Conservation (phyloP, 2,113 vertebrate genomes). For the Malaclemys terrapin region DNA sequence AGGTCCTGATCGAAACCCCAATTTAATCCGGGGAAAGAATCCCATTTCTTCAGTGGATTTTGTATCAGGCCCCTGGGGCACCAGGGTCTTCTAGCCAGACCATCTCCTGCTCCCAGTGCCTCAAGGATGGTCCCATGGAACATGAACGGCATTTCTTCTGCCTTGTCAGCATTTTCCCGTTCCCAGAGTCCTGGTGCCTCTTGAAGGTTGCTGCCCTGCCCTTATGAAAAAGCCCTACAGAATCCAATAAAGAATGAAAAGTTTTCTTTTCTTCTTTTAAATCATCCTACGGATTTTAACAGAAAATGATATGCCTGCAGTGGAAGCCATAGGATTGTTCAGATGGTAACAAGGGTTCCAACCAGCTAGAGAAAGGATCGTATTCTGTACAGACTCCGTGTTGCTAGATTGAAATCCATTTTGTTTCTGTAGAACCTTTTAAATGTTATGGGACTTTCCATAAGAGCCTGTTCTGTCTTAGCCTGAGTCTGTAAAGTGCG, state of each 20-base stretch:
- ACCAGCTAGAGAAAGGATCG: background rate
- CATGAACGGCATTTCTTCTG: background rate
- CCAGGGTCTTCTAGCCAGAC: background rate
- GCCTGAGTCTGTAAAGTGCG: background rate
- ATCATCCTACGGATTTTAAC: background rate
- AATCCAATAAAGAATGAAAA: background rate
- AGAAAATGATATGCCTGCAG: background rate
- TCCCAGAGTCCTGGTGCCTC: background rate
- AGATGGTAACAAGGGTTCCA: background rate
- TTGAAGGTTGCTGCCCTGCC: background rate
- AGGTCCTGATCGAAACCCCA: background rate
- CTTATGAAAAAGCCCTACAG: background rate
- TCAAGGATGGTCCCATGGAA: background rate
- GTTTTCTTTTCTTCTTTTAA: background rate
- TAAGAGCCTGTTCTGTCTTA: background rate
- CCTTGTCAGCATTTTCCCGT: background rate
- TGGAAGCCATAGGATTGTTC: background rate
- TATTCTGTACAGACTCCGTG: background rate
- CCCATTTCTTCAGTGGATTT: background rate
- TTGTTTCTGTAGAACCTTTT: background rate
- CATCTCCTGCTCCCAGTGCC: background rate
- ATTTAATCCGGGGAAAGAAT: background rate
- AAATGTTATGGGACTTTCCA: background rate
- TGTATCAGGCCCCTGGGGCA: background rate
- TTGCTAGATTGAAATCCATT: background rate